Base-by-base conservation (phyloP, 2,797 vertebrate species). In the Megaceryle alcyon region DNA sequence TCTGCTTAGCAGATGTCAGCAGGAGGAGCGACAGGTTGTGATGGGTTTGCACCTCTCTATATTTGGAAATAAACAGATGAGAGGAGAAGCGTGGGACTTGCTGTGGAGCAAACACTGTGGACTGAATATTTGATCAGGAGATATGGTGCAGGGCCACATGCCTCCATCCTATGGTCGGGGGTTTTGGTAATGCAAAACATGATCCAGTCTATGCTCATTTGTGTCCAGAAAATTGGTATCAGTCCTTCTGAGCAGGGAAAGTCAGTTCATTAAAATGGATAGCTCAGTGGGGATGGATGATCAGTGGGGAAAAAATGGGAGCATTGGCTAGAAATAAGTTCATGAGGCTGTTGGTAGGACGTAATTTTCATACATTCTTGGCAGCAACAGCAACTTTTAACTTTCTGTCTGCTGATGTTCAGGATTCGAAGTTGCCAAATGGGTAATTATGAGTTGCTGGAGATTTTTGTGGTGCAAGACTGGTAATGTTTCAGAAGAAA, bases 401-500 rank as follows among this genome's bases (percentile, higher is more conserved):
- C 9, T 12, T 71, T 54, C 5, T 11, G 7, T 65, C 57, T 92
- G 29, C 53, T n/a, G 18, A 31, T 71, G 7, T 65, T 92, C 63
- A 70, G 43, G 33, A 76, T 84, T 81, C 4, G 7, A 69, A 61
- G 78, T 75, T 88, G 48, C 22, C 65, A 80, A 93, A 61, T 46
- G 46, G 7, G 4, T 65, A 54, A 51, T 85, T 81, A 23, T 2
- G 11, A 93, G 28, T 78, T 85, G n/a, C 44, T 91, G 81, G 66
- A 88, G 44, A 73, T 71, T 77, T 84, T 75, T 60, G 41, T 31
- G 9, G 29, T 88, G 78, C 82, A 80, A 78, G 69, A 61, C 3
- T 77, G n/a, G 44, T 90, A 86, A 81, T 37, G n/a, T 59, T 96
- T 88, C 81, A 82, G 64, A 90, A 90, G 53, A 60, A 93, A 78